Evolutionary conservation across 2,113 vertebrate genomes (phyloP).

Genomic region (Petrocephalus zakoni): DNA sequence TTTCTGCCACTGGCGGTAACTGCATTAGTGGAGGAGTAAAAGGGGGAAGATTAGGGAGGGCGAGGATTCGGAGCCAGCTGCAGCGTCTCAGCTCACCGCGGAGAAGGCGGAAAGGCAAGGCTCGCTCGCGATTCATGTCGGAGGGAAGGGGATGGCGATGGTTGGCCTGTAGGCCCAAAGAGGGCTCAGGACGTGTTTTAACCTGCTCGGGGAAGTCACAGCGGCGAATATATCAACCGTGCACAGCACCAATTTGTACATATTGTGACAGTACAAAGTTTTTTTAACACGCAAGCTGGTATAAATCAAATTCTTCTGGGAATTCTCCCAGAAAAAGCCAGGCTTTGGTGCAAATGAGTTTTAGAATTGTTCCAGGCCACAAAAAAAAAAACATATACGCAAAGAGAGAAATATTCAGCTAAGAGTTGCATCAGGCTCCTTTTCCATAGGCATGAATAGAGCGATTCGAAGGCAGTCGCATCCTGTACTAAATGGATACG

Average conservation of each 20-base stretch:
- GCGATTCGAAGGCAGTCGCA: neutral
- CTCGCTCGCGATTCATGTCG: neutral
- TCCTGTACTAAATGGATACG: neutral
- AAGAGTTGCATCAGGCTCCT: neutral
- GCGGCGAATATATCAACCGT: neutral
- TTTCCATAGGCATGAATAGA: neutral
- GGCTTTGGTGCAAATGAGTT: neutral
- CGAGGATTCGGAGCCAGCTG: neutral
- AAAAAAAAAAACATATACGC: neutral
- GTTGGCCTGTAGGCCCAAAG: neutral
- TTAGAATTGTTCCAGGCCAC: neutral
- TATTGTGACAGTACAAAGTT: constrained; percentile 7
- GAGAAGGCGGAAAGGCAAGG: neutral
- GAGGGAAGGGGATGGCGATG: neutral
- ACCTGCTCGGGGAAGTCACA: neutral
- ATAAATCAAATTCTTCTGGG: constrained; percentile 7
- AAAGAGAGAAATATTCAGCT: constrained; percentile 1
- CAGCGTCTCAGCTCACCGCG: neutral
- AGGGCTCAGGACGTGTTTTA: neutral
- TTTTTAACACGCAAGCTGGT: neutral
- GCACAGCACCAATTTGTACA: neutral
- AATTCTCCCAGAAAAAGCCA: neutral
- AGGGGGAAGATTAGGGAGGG: neutral
- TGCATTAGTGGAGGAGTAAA: neutral
- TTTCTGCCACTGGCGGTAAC: neutral